These are phyloP conservation scores for Andrena bucephala DNA, from an alignment of 2,888 invertebrate species.

Conservation along the genomic window DNA sequence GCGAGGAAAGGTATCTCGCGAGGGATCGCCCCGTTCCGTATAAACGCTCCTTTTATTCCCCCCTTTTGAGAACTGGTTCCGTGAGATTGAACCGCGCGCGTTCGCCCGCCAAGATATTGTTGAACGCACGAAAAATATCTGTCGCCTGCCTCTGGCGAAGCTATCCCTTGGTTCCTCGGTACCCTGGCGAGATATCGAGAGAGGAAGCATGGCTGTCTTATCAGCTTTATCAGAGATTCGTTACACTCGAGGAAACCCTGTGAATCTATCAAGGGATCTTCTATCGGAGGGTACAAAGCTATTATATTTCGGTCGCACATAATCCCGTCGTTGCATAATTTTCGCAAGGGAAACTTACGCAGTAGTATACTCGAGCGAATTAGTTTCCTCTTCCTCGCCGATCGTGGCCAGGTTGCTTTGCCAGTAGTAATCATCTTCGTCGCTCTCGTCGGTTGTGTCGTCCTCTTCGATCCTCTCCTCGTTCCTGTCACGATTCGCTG, in stretches of 20 bases:
- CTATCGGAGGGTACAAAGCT: too few relatives aligned
- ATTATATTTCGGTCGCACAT: too few relatives aligned
- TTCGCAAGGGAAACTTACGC: conserved; percentile 73
- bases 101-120: conserved; percentile 15
- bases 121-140: conserved; percentile 13
- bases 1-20: conserved; percentile 34
- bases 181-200: neutral
- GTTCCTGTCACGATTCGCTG: conserved; percentile 15
- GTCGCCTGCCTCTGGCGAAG: neutral
- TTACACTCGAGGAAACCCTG: neutral
- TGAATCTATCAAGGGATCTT: neutral
- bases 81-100: conserved; percentile 19
- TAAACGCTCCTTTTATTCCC: conserved; percentile 3
- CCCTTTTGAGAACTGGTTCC: conserved; percentile 32
- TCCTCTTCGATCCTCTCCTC: conserved; percentile 85
- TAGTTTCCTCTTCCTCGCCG: conserved; percentile 89
- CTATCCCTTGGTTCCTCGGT: neutral
- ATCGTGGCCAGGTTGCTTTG: conserved; percentile 88
- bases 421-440: conserved; percentile 82
- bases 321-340: too few relatives aligned
- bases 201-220: neutral
- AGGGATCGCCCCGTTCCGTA: conserved; percentile 27
- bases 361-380: conserved; percentile 79
- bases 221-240: neutral
- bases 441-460: conserved; percentile 85